A percentile compares a stretch with the other conserved stretches of the same genome.
Conservation (phyloP, 2,888 invertebrate species). For the Prostheceraeus crozeri region DNA sequence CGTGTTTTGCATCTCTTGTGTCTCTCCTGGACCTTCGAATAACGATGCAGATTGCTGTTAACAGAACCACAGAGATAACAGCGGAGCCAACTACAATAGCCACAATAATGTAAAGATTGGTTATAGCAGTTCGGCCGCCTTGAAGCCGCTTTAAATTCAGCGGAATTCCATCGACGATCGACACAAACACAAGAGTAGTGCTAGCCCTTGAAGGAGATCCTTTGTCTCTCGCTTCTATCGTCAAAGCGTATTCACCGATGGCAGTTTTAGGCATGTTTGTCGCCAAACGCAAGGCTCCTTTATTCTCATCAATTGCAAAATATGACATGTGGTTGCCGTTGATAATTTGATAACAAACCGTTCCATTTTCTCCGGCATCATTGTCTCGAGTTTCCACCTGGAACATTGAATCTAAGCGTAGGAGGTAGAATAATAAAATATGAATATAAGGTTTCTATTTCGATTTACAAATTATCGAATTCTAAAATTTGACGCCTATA, state of each 20-base stretch:
- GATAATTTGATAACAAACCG: background rate
- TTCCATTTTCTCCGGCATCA: conserved; percentile 21
- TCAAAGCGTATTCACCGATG: background rate
- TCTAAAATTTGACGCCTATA: no score
- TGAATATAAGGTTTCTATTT: no score
- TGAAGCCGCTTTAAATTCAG: no score
- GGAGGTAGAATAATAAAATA: no score
- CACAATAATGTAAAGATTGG: conserved; percentile 26
- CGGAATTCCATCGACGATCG: no score
- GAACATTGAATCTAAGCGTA: no score
- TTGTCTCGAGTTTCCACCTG: conserved; percentile 1
- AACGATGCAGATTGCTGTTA: conserved; percentile 20
- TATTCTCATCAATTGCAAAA: background rate
- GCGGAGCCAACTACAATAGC: conserved; percentile 16
- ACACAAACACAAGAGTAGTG: background rate
- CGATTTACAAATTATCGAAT: no score
- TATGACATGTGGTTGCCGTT: background rate
- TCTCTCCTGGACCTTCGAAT: conserved; percentile 1
- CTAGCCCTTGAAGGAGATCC: background rate
- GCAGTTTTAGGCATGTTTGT: background rate
- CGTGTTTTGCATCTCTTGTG: no score
- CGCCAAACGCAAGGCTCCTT: background rate
- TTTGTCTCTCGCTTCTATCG: background rate
- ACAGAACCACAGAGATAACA: conserved; percentile 7
- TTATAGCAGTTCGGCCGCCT: no score